These are phyloP conservation scores for Nasonia longicornis DNA, from an alignment of 1,140 invertebrate species.

Conservation along the genomic window DNA sequence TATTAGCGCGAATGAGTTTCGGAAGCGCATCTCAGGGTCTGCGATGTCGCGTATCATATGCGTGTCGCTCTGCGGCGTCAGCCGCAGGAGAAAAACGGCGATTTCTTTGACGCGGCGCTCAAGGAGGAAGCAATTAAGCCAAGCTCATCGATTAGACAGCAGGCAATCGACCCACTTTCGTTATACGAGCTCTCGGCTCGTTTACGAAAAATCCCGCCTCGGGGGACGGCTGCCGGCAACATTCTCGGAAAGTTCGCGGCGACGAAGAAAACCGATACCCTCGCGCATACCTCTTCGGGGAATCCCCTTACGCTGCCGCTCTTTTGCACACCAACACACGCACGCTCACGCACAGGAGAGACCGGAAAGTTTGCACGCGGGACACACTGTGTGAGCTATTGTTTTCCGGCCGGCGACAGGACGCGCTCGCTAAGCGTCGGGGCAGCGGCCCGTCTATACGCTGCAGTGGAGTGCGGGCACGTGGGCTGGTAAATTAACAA, in stretches of 20 bases:
- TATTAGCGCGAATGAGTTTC: too few species aligned
- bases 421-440: neutral
- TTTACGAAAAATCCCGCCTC: neutral
- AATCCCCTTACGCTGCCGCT: neutral
- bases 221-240: neutral
- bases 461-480: too few species aligned
- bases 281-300: too few species aligned
- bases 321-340: neutral
- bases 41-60: too few species aligned
- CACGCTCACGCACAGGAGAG: too few species aligned
- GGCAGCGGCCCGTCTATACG: too few species aligned
- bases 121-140: slow-evolving; percentile 2
- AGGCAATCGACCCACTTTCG: neutral
- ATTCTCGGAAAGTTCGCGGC: slow-evolving; percentile 14
- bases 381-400: neutral
- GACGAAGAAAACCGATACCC: neutral
- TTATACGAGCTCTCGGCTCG: neutral
- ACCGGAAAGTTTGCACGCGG: neutral
- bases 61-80: neutral
- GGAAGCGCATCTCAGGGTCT: too few species aligned
- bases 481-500: slow-evolving; percentile 59
- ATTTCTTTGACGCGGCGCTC: neutral
- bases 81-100: neutral
- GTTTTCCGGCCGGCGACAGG: neutral
- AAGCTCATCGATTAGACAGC: neutral